Evolutionary conservation across 2,797 vertebrate species (phyloP), one percentile per base, ranked within the genome.

Genomic region (Brachyalestes nurse): DNA sequence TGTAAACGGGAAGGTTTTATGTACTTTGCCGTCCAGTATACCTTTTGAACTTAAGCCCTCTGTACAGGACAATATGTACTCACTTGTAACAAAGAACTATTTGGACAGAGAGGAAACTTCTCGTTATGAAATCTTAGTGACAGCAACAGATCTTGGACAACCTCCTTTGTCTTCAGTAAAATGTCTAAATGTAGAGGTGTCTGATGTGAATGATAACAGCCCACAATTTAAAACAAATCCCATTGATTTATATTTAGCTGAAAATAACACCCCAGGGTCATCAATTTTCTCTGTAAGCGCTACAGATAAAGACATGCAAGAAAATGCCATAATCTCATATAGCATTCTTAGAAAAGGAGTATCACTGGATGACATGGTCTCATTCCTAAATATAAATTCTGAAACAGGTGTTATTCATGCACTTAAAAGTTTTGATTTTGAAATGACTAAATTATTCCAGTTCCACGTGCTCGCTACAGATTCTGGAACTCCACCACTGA

Each of bases 81-180:
- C 93, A 4, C 82, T 95, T 1, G 91, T 93, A 5, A 93, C 90
- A 2, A 93, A 90, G 45, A 34, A 34, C 34, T 34, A 34, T 34
- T 25, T 89, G 8, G 96, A 96, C 86, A 90, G 92, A 0, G 96
- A 96, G 85, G 90, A 57, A 19, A 87, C 88, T 64, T 88, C 92
- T 42, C 88, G 90, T 64, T 96, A 96, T 86, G 94, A 95, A 28
- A 92, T 96, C 79, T 95, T 91, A 8, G 88, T 96, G 66, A 93
- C 84, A 0, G 95, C 94, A 61, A 91, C 88, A 0, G 95, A 96
- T 77, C 92, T 92, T 21, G 96, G 96, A 53, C 88, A 10, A 1
- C 96, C 85, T 5, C 72, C 86, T 71, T 75, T 89, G 1, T 84
- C 84, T 17, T 78, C 65, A 10, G 47, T 78, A 9, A 34, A 34